Evolutionary conservation across 92 coral and sea anemone genomes (phyloP).

Genomic region (Porites rus): DNA sequence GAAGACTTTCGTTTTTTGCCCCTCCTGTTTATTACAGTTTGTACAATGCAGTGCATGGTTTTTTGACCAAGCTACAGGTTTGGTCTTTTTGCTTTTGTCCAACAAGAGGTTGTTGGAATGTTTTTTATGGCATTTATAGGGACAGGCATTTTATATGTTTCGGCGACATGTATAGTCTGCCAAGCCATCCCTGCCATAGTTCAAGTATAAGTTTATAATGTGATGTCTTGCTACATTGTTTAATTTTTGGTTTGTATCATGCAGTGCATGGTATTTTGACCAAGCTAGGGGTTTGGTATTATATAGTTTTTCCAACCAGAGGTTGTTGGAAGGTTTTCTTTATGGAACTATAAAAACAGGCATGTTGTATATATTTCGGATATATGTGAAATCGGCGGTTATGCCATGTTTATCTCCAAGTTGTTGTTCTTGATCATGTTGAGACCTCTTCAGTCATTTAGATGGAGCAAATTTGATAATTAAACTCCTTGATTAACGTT

Average conservation of each 20-base stretch:
- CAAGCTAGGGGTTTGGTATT: neutral
- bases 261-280: neutral
- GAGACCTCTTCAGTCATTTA: neutral
- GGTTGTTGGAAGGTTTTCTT: constrained; percentile 20
- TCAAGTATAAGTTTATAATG: no score
- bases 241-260: neutral
- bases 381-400: neutral
- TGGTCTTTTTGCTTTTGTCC: neutral
- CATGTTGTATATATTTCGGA: neutral
- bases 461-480: neutral
- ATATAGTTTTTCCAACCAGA: neutral
- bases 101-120: neutral
- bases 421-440: neutral
- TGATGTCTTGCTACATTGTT: no score
- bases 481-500: neutral
- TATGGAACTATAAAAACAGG: neutral
- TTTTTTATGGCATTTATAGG: neutral
- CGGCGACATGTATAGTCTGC: no score
- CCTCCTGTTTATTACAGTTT: no score
- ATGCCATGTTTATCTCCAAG: neutral
- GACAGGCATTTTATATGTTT: no score
- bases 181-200: no score
- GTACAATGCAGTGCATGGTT: no score
- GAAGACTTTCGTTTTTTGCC: no score
- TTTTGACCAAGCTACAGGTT: no score